Conservation (phyloP, 2,888 invertebrate genomes). For the Oxyteleia sp. region DNA sequence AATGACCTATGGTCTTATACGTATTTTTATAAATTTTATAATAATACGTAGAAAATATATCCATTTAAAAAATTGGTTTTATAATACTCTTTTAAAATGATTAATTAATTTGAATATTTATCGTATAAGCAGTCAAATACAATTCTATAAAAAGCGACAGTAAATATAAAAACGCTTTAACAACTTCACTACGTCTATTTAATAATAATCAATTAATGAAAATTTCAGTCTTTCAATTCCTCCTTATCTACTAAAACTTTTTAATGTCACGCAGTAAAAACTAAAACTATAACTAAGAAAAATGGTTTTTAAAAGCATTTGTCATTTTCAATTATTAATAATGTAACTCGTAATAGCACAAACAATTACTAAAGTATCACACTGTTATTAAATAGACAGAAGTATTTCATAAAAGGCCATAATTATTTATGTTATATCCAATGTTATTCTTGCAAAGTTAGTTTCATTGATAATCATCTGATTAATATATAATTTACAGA, state of each 20-base stretch:
- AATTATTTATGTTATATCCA: not conserved
- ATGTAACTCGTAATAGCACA: not conserved
- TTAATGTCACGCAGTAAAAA: not conserved
- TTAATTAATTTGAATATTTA: too few relatives aligned
- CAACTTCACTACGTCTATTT: too few relatives aligned
- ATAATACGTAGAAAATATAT: conserved; percentile 28
- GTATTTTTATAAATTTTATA: conserved; percentile 28
- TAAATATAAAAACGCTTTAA: too few relatives aligned
- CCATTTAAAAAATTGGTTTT: too few relatives aligned
- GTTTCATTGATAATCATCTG: too few relatives aligned
- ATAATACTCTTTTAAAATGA: too few relatives aligned
- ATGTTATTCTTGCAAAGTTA: not conserved
- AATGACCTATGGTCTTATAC: conserved; percentile 29
- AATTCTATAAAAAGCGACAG: too few relatives aligned
- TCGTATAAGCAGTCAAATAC: not conserved
- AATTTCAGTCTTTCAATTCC: conserved; percentile 6
- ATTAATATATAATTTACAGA: too few relatives aligned
- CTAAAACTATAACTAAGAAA: not conserved
- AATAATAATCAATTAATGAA: not conserved
- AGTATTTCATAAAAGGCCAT: not conserved
- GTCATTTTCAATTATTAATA: conserved; percentile 2
- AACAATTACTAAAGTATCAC: not conserved
- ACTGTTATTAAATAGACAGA: not conserved
- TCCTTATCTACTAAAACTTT: not conserved
- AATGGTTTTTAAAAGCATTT: not conserved